Percentiles rank a stretch among this genome's conserved stretches.
Conservation (phyloP, 2,888 invertebrate genomes). For the Melolontha melolontha region DNA sequence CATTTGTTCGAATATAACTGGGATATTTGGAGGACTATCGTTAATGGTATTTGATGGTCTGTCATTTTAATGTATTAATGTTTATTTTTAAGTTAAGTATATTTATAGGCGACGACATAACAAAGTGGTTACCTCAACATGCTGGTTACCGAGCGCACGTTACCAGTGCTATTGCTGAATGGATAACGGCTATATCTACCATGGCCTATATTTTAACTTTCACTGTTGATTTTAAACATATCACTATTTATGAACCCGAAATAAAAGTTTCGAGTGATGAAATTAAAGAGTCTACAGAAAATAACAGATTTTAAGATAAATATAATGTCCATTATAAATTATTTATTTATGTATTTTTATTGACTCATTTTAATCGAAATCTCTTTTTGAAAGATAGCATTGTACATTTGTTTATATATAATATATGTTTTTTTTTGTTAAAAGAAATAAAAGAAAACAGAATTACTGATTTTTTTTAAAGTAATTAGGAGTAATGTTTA, state of each 20-base stretch:
- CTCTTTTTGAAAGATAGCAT: no score
- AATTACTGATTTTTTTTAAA: no score
- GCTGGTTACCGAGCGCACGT: slow-evolving; percentile 8
- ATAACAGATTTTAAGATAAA: no score
- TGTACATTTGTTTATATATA: no score
- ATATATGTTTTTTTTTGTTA: no score
- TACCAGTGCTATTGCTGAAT: slow-evolving; percentile 21
- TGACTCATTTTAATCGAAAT: no score
- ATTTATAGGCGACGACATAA: slow-evolving; percentile 13
- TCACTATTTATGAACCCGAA: slow-evolving; percentile 25
- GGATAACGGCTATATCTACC: slow-evolving; percentile 27
- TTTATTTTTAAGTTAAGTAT: not conserved
- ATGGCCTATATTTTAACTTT: slow-evolving; percentile 39
- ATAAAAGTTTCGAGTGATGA: slow-evolving; percentile 15
- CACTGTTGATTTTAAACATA: slow-evolving; percentile 23
- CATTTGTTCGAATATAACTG: slow-evolving; percentile 16
- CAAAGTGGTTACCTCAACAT: slow-evolving; percentile 20
- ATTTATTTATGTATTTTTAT: no score
- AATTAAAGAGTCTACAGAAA: not conserved
- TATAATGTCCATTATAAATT: no score
- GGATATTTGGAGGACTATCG: slow-evolving; percentile 18
- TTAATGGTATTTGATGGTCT: slow-evolving; percentile 18
- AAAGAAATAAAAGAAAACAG: no score
- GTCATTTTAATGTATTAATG: not conserved
- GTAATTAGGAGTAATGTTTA: no score